phyloP scores from a whole-genome alignment of 2,797 vertebrate genomes.

The Leptodon cayanensis region DNA sequence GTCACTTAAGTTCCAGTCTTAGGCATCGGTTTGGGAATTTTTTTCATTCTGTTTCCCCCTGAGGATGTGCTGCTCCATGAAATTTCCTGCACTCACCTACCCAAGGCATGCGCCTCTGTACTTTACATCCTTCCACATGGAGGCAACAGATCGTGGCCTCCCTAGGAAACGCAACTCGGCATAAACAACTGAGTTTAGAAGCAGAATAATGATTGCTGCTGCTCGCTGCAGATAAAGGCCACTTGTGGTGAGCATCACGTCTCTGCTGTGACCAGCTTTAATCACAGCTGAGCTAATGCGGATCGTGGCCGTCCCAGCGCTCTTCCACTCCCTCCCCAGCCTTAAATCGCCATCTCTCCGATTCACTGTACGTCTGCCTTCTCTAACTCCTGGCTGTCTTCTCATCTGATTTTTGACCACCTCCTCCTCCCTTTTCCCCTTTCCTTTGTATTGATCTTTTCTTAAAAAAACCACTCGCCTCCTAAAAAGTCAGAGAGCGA shows the following conservation, averaged over 20 bases:
- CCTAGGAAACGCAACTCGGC: neutral
- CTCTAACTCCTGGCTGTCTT: neutral
- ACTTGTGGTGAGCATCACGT: slow-evolving; percentile 1
- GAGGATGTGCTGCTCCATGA: neutral
- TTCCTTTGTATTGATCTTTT: neutral
- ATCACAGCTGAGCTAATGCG: neutral
- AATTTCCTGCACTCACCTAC: neutral
- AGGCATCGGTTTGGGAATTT: neutral
- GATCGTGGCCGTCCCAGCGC: rapidly evolving
- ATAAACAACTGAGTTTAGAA: neutral
- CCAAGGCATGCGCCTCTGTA: rapidly evolving
- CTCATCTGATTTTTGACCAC: neutral
- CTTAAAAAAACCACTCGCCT: neutral
- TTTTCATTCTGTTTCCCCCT: neutral
- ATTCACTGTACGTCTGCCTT: too few relatives aligned
- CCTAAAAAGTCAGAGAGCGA: neutral
- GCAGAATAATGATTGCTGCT: neutral
- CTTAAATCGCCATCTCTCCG: rapidly evolving
- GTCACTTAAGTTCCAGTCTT: neutral
- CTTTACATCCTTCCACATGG: rapidly evolving
- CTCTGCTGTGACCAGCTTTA: neutral
- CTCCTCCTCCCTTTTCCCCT: neutral
- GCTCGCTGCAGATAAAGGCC: slow-evolving; percentile 20
- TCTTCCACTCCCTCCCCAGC: neutral
- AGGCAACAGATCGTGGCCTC: rapidly evolving